phyloP scores from a whole-genome alignment of 2,888 invertebrate species.

The Lymantria dispar region DNA sequence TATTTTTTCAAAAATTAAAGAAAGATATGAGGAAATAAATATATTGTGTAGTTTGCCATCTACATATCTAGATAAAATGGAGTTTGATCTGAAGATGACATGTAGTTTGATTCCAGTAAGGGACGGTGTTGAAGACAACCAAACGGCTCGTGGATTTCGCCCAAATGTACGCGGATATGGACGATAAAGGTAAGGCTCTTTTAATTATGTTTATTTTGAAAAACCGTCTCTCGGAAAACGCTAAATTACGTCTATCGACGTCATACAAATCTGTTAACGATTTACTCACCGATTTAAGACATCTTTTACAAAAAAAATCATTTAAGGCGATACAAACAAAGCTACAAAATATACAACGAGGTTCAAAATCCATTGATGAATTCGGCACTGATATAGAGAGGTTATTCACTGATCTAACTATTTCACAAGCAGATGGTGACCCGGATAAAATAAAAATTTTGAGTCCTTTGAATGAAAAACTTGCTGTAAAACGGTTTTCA shows the following conservation, averaged over 20 bases:
- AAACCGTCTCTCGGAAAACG: conserved; percentile 10
- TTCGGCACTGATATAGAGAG: conserved; percentile 12
- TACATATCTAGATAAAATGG: not conserved
- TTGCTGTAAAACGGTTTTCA: not conserved
- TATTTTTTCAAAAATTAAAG: not conserved
- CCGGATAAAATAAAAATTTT: conserved; percentile 1
- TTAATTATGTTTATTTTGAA: conserved; percentile 22
- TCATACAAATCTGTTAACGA: conserved; percentile 5
- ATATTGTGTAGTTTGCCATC: not conserved
- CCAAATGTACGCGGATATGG: not conserved
- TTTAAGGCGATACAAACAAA: conserved; percentile 7
- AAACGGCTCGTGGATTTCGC: not conserved
- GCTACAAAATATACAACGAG: conserved; percentile 6
- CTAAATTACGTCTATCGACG: not conserved
- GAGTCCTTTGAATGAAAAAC: conserved; percentile 7
- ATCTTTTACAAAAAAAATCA: conserved; percentile 10
- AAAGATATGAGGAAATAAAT: not conserved
- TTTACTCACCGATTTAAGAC: conserved; percentile 7
- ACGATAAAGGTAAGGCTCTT: not conserved
- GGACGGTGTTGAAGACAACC: not conserved
- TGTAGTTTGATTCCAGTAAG: not conserved
- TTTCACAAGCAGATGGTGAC: conserved; percentile 16
- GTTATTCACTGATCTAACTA: conserved; percentile 13
- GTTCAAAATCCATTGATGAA: conserved; percentile 4
- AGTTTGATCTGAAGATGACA: not conserved